Evolutionary conservation across 2,113 vertebrate genomes (phyloP), one percentile per base, ranked within the genome.

Genomic region (Myxocyprinus asiaticus): DNA sequence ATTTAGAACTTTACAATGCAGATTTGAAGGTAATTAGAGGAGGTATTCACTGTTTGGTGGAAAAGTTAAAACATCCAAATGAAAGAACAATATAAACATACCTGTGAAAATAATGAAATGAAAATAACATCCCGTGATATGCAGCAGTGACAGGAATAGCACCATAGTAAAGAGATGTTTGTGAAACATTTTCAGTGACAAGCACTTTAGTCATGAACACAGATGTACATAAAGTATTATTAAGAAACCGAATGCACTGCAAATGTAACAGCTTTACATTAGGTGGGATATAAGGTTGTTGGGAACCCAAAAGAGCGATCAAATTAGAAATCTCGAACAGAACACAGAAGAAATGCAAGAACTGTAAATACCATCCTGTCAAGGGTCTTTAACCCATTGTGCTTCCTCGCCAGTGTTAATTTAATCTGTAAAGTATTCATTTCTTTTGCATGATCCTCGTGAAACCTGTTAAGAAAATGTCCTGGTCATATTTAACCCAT

Each of bases 111-210:
- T n/a, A n/a, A n/a, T n/a, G n/a, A 53, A 55, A 15, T 45, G 64
- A 45, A 42, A 47, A 45, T n/a, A 50, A 3, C 51, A 44, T 56
- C 51, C 4, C 15, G 43, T 58, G 8, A 22, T 61, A 12, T 1
- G 43, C 43, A 61, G 8, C 42, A 56, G 14, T 45, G 69, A 11
- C 69, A 59, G 44, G 48, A 63, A 74, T 63, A 74, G 58, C 71
- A 74, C 58, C 71, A 62, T 59, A 9, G 15, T 62, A 12, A 22
- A 4, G 11, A 63, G 17, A 63, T 58, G 6, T 9, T 9, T 48
- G 47, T 48, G 6, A 15, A 15, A 58, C 55, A 15, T 62, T 62
- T 73, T 62, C 10, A 7, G 0, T n/a, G 14, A 56, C 55, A 56
- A 62, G 71, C 14, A 42, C 43, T 59, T 72, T 9, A 47, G 69